Conservation (phyloP, 2,888 invertebrate genomes). For the Lithophane ornitopus region DNA sequence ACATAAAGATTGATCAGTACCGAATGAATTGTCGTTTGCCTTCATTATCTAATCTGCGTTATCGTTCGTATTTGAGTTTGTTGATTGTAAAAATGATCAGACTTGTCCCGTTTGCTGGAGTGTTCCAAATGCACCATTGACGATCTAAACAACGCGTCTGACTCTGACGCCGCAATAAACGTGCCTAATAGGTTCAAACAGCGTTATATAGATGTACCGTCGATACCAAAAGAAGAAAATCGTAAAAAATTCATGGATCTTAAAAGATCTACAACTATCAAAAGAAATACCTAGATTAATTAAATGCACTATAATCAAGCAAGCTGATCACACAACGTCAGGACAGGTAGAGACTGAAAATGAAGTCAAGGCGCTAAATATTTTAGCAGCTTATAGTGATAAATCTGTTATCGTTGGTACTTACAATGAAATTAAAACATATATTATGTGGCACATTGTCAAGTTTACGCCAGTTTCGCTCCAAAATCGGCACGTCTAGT, state of each 20-base stretch:
- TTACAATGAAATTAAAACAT: constrained; percentile 7
- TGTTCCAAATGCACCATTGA: not conserved
- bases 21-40: constrained; percentile 38
- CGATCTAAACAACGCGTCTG: not conserved
- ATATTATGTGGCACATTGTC: constrained; percentile 10
- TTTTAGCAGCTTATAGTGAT: not conserved
- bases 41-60: constrained; percentile 15
- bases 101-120: not conserved
- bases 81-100: not conserved
- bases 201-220: not conserved
- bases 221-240: not conserved
- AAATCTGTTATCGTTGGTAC: constrained; percentile 15
- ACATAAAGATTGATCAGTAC: constrained; percentile 43
- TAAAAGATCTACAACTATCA: not conserved
- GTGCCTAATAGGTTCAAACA: not conserved
- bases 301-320: constrained; percentile 14
- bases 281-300: constrained; percentile 8
- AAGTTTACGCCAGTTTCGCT: not conserved
- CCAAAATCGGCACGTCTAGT: not conserved
- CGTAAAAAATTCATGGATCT: not conserved
- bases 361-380: constrained; percentile 31
- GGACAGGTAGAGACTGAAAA: constrained; percentile 15
- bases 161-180: not conserved
- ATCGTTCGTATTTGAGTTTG: constrained; percentile 8
- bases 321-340: constrained; percentile 13